Base-by-base conservation (phyloP, 1,140 invertebrate genomes). In the Caenorhabditis brenneri region DNA sequence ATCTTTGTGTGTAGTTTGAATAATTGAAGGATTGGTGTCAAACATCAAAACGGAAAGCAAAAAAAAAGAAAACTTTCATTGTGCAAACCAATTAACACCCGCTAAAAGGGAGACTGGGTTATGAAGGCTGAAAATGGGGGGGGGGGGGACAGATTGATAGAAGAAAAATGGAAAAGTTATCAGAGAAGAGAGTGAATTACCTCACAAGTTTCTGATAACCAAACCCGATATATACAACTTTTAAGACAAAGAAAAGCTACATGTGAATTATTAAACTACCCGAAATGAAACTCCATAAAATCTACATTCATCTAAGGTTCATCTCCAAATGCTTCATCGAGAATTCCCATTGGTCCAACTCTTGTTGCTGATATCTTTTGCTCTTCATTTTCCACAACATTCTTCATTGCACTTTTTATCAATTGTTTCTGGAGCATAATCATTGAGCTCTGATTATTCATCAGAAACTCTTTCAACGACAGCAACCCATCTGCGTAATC, bases 261-360 rank as follows among this genome's bases (percentile, higher is more conserved):
- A 65, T 27, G 58, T 33, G 9, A 65, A n/a, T 65, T 2, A 65
- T 19, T 5, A 42, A 74, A 36, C 65, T 39, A 74, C 65, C 65
- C 65, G 65, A 42, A 36, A 4, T 12, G 3, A 22, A 42, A 31
- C n/a, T 10, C 22, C n/a, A 42, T 12, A 55, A 7, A 24, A 6
- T 27, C 7, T 74, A 12, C 6, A 39, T 39, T 39, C n/a, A n/a
- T 42, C 24, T 31, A 74, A 12, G 65, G 78, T n/a, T 84, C 83
- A 49, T 86, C 85, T 33, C 85, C 85, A 42, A 87, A 87, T 33
- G 84, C 82, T 79, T 87, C 81, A 58, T 81, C 84, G 16, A 87
- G 58, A 69, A 87, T 87, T 65, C 86, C 86, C 86, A 87, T 87
- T 33, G 86, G 86, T 24, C 86, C 86, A 22, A 87, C 86, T 74